Evolutionary conservation across 2,888 invertebrate genomes (phyloP).

Genomic region (Acheta domesticus): DNA sequence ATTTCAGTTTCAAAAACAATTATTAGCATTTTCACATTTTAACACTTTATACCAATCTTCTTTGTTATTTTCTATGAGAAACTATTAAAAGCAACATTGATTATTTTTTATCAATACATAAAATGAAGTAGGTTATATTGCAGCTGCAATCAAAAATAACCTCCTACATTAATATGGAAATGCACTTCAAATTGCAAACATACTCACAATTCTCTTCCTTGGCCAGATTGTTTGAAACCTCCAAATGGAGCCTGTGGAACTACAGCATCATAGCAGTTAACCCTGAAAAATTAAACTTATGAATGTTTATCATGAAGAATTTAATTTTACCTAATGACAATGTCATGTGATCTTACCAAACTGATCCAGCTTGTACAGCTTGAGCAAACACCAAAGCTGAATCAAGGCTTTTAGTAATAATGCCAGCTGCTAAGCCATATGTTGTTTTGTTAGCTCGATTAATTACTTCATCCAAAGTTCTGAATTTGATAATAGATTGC

Average conservation of each 20-base stretch:
- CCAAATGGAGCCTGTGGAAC: slow-evolving; percentile 88
- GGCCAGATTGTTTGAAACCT: slow-evolving; percentile 93
- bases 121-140: no score
- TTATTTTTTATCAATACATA: background rate
- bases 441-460: slow-evolving; percentile 82
- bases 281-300: slow-evolving; percentile 51
- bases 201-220: slow-evolving; percentile 74
- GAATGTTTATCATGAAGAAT: background rate
- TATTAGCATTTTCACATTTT: no score
- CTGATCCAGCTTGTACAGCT: slow-evolving; percentile 73
- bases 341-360: slow-evolving; percentile 61
- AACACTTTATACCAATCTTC: no score
- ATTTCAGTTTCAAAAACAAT: no score
- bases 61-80: no score
- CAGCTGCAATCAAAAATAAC: no score
- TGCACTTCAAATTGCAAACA: background rate
- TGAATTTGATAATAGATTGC: slow-evolving; percentile 88
- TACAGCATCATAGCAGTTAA: slow-evolving; percentile 90
- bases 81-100: background rate
- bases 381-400: slow-evolving; percentile 69
- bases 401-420: slow-evolving; percentile 88
- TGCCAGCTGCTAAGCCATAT: slow-evolving; percentile 91
- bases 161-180: no score
- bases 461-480: slow-evolving; percentile 78
- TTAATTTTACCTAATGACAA: background rate